These are phyloP conservation scores for Tethea ocularis DNA, from an alignment of 2,888 invertebrate genomes.

Conservation along the genomic window DNA sequence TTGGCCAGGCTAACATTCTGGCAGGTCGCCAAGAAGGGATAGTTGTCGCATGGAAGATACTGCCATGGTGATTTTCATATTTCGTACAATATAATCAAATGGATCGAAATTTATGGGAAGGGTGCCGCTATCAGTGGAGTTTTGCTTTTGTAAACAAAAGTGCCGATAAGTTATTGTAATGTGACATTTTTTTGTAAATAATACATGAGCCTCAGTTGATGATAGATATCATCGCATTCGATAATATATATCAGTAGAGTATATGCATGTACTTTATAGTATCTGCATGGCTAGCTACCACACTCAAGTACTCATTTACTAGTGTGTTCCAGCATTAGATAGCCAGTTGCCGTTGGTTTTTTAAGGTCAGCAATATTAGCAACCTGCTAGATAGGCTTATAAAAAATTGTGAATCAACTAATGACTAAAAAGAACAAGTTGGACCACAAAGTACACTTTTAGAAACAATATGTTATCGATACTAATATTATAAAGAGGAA, in stretches of 20 bases:
- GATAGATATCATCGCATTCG: not conserved
- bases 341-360: no score
- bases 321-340: no score
- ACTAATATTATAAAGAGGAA: no score
- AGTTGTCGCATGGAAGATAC: constrained; percentile 53
- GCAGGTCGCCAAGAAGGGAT: constrained; percentile 59
- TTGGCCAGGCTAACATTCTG: constrained; percentile 54
- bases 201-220: not conserved
- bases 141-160: constrained; percentile 11
- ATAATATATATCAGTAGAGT: no score
- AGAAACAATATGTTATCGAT: no score
- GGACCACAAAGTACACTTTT: not conserved
- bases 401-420: no score
- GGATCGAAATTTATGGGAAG: constrained; percentile 34
- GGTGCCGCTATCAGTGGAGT: constrained; percentile 10
- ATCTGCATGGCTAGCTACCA: no score
- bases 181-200: not conserved
- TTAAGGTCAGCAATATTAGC: no score
- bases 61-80: constrained; percentile 41
- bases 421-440: no score
- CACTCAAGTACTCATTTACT: no score
- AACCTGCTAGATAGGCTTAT: no score
- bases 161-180: not conserved
- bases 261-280: no score
- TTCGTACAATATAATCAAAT: constrained; percentile 27